These are phyloP conservation scores for Apogon hyalosoma DNA, from an alignment of 2,797 vertebrate species.

Conservation along the genomic window DNA sequence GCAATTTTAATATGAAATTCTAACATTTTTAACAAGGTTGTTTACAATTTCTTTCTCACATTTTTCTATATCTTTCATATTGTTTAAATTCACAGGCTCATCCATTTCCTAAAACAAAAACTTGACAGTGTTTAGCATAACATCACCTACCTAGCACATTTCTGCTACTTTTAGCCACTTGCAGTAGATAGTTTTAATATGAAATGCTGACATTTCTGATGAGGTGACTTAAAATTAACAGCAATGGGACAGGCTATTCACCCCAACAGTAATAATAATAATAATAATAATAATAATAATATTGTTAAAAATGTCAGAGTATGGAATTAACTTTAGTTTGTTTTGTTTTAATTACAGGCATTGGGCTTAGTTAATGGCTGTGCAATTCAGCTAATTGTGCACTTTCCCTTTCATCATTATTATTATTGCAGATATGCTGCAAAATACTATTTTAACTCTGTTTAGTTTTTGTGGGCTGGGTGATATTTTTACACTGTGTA, in stretches of 20 bases:
- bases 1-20: constrained; percentile 12
- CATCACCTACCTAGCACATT: neutral
- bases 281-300: neutral
- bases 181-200: neutral
- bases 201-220: neutral
- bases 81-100: neutral
- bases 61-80: neutral
- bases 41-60: neutral
- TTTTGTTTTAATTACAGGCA: constrained; percentile 61
- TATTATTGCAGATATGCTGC: neutral
- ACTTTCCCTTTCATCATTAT: neutral
- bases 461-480: neutral
- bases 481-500: neutral
- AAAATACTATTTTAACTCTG: neutral
- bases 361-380: constrained; percentile 4
- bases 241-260: constrained; percentile 14
- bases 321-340: constrained; percentile 23
- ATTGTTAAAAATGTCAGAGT: constrained; percentile 21
- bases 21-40: neutral
- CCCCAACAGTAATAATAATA: neutral
- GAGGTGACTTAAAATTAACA: neutral
- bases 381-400: too few species aligned
- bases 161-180: neutral
- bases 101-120: neutral
- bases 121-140: neutral